Evolutionary conservation across 2,888 invertebrate genomes (phyloP), one percentile per base, ranked within the genome.

Genomic region (Cephonodes hylas): DNA sequence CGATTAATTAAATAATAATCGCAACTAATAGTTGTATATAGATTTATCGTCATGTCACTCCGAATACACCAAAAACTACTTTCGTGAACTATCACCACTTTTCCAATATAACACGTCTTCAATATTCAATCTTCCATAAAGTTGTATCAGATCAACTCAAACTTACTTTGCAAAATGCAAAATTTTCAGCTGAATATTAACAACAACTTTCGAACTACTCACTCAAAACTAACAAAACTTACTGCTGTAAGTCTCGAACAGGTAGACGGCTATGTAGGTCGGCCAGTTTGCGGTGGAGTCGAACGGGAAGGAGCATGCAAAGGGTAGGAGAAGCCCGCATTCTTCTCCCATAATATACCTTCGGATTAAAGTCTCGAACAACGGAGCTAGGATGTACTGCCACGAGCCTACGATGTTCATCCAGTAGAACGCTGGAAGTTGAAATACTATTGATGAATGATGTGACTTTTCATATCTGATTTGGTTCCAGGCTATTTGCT

Each of bases 211-310:
- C 8, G 7, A 8, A 44, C 20, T 20, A 20, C 18, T 53, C n/a
- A n/a, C n/a, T 18, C 38, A 23, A 42, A 60, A 42, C 25, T 22
- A 22, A 7, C 3, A 34, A 44, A 48, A 81, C 84, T 80, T 75
- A 87, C 87, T 77, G 57, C 76, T 73, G 64, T 79, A 84, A 42
- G 61, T 64, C 66, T 87, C 78, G 65, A 84, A 82, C 15, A 73
- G 60, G 68, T 87, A 88, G 18, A 78, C 71, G 15, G 63, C 63
- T 45, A 81, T 66, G 72, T 88, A 88, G 65, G 68, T 72, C 8
- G 65, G 31, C 85, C 81, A 84, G 67, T 69, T 77, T 62, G 72
- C 69, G 2, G 66, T 67, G 4, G 79, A 74, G 66, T 84, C 76
- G 64, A 81, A 85, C 0, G 85, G 86, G 42, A 79, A 83, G 1